Evolutionary conservation across 2,888 invertebrate genomes (phyloP).

Genomic region (Lithosia quadra): DNA sequence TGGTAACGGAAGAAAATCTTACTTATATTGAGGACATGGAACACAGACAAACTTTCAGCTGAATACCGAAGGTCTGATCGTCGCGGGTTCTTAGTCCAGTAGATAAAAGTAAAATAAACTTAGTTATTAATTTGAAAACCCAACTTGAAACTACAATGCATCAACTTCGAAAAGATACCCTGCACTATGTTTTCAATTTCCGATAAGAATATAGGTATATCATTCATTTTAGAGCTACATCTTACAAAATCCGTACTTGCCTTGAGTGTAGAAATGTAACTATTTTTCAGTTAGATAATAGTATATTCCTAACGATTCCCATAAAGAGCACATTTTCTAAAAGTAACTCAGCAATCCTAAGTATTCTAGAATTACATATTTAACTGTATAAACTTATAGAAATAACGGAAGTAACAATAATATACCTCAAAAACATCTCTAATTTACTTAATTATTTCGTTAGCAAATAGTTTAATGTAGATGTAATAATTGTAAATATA

Average conservation of each 20-base stretch:
- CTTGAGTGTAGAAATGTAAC: neutral
- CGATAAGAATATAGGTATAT: slow-evolving; percentile 11
- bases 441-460: no score
- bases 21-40: no score
- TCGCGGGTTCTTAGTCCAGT: neutral
- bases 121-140: neutral
- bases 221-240: slow-evolving; percentile 5
- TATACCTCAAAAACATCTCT: no score
- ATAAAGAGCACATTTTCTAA: neutral
- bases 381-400: neutral
- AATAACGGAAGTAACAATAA: no score
- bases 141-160: neutral
- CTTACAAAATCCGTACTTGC: neutral
- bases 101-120: neutral
- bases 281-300: neutral
- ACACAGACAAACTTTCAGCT: no score
- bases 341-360: neutral
- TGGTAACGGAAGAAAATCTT: no score
- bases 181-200: neutral
- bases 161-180: neutral
- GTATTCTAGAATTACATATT: neutral
- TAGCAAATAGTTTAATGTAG: no score
- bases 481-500: no score
- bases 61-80: no score
- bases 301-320: neutral